Base-by-base conservation (phyloP, 2,888 invertebrate species). In the Drosophila hamatofila region DNA sequence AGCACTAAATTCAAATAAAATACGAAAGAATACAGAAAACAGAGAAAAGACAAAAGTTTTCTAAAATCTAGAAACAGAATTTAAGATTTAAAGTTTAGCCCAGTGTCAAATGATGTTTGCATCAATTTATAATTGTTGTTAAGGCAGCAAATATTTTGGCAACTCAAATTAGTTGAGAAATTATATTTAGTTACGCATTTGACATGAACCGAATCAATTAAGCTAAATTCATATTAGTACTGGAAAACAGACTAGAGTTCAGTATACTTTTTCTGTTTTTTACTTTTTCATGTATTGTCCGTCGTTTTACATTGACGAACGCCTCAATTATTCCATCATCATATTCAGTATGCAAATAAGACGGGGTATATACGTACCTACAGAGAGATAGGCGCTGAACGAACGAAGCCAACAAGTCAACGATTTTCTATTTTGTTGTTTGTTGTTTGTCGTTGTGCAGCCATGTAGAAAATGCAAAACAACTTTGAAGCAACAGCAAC, bases 261-360 rank as follows among this genome's bases (percentile, higher is more conserved):
- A 5, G 25, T 16, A 16, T n/a, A 27, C n/a, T 25, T 48, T 46
- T n/a, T n/a, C 14, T 51, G 4, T 21, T 18, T 30, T 49, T 2
- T 62, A 2, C 59, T 56, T 51, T 67, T 55, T 54, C 39, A 56
- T 49, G 42, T 44, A 42, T 11, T 39, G 16, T 46, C 49, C 1
- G n/a, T 42, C 7, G 23, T 25, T 12, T 14, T 18, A 18, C 27
- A 49, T 18, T 49, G 62, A 42, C 59, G 56, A 64, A 44, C 59
- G 52, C 57, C 75, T 85, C 72, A 85, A 83, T 80, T 76, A 83
- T 80, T 84, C 77, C 77, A 79, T 82, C 80, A 70, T 87, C 78
- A 83, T 82, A 82, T 84, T 75, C 88, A 78, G 71, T 80, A 88
- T 88, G 83, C 84, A 81, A 83, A 83, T 84, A 42, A 16, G 27